A percentile compares a stretch with the other conserved stretches of the same genome.
Evolutionary conservation across 23 tunicate species (phyloP).

Genomic region (Trididemnum nubilum): DNA sequence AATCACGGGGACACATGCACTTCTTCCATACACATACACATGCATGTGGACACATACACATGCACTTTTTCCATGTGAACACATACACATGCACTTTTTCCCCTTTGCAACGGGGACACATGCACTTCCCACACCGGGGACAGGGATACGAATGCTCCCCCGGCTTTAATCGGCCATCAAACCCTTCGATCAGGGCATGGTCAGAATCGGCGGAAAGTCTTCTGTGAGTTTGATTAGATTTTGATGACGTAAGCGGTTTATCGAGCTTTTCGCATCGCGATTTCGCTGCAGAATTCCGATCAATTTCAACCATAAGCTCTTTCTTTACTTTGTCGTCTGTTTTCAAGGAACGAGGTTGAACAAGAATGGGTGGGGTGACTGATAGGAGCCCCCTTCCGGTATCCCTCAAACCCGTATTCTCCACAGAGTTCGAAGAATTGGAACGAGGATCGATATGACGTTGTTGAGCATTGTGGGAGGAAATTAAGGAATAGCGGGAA

Average conservation of each 20-base stretch:
- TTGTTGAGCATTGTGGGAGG: background rate
- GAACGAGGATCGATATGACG: background rate
- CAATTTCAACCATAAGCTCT: constrained; percentile 3
- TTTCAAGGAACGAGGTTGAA: background rate
- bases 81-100: no score
- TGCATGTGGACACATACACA: no score
- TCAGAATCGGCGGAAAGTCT: constrained; percentile 21
- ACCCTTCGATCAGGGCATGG: constrained; percentile 43
- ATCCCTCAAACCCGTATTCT: background rate
- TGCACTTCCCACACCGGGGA: constrained; percentile 75
- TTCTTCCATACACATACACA: no score
- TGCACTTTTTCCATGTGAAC: no score
- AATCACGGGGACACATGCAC: no score
- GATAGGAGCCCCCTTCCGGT: background rate
- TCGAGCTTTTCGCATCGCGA: constrained; percentile 5
- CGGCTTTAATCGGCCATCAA: constrained; percentile 23
- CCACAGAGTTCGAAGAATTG: background rate
- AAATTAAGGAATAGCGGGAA: background rate
- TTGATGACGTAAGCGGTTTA: constrained; percentile 5
- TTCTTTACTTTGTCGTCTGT: background rate
- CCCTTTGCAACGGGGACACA: constrained; percentile 51
- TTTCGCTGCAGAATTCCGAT: background rate
- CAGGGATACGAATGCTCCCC: constrained; percentile 57
- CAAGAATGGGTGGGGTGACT: background rate
- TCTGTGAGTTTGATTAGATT: background rate